phyloP scores from a whole-genome alignment of 2,113 vertebrate species.

The Lepisosteus osseus region DNA sequence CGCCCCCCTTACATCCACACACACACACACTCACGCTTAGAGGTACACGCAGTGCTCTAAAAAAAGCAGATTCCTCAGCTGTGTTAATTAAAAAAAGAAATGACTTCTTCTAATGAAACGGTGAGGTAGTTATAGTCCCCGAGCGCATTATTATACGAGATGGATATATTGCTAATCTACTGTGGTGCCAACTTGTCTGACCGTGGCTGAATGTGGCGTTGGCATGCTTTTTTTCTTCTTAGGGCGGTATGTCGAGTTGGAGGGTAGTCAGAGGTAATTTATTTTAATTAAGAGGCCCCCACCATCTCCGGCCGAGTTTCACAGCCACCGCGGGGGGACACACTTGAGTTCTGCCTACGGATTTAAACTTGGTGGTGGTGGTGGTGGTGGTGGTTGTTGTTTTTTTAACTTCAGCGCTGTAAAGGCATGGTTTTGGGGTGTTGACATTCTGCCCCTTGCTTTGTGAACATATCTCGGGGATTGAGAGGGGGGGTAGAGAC shows the following conservation, averaged over 20 bases:
- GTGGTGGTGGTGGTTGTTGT: no score
- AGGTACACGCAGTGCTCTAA: neutral
- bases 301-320: no score
- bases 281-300: slow-evolving; percentile 42
- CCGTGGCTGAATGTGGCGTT: slow-evolving; percentile 29
- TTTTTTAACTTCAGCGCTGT: no score
- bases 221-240: slow-evolving; percentile 24
- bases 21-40: neutral
- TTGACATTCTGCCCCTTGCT: no score
- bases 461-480: no score
- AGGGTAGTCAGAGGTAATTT: slow-evolving; percentile 34
- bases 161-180: slow-evolving; percentile 47
- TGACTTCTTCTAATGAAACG: slow-evolving; percentile 41
- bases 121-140: slow-evolving; percentile 46
- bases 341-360: no score
- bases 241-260: slow-evolving; percentile 1
- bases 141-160: slow-evolving; percentile 50
- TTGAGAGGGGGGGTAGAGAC: no score
- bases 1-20: neutral
- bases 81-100: slow-evolving; percentile 46
- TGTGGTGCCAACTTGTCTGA: slow-evolving; percentile 36
- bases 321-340: no score
- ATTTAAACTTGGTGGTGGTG: no score
- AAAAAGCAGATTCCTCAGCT: no score
- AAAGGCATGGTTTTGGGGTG: no score